These are phyloP conservation scores for Cheilosia scutellata DNA, from an alignment of 2,888 invertebrate genomes.

Conservation along the genomic window DNA sequence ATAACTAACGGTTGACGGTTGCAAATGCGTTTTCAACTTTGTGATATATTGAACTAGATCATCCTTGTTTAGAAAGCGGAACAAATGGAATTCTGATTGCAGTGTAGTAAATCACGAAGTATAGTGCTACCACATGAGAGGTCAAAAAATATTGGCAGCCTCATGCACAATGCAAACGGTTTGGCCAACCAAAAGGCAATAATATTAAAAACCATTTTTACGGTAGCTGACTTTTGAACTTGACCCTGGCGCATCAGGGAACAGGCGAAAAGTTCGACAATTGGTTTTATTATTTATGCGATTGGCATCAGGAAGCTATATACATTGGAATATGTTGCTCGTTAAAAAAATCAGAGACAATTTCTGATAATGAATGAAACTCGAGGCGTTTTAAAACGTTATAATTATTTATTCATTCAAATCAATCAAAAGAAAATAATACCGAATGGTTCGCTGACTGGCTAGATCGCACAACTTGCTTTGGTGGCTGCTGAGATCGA, in stretches of 20 bases:
- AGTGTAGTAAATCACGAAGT: neutral
- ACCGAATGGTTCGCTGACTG: too few species aligned
- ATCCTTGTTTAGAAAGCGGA: neutral
- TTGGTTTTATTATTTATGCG: constrained; percentile 4
- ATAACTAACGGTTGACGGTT: constrained; percentile 27
- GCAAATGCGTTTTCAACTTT: neutral
- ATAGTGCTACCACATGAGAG: too few species aligned
- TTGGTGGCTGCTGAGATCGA: too few species aligned
- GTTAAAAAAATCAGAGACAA: neutral
- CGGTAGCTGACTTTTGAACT: neutral
- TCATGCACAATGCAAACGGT: too few species aligned
- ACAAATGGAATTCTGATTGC: neutral
- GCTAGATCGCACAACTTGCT: too few species aligned
- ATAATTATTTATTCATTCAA: too few species aligned
- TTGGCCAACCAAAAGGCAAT: constrained; percentile 20
- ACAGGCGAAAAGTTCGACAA: constrained; percentile 7
- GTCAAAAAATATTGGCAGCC: constrained; percentile 14
- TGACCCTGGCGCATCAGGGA: neutral
- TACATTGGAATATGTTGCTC: constrained; percentile 12
- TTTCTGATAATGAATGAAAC: too few species aligned
- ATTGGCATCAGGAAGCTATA: neutral
- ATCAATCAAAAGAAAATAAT: too few species aligned
- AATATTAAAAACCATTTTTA: constrained; percentile 31
- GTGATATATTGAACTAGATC: neutral
- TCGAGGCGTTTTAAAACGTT: too few species aligned